Conservation (phyloP, 2,113 vertebrate species). For the Petromus typicus region DNA sequence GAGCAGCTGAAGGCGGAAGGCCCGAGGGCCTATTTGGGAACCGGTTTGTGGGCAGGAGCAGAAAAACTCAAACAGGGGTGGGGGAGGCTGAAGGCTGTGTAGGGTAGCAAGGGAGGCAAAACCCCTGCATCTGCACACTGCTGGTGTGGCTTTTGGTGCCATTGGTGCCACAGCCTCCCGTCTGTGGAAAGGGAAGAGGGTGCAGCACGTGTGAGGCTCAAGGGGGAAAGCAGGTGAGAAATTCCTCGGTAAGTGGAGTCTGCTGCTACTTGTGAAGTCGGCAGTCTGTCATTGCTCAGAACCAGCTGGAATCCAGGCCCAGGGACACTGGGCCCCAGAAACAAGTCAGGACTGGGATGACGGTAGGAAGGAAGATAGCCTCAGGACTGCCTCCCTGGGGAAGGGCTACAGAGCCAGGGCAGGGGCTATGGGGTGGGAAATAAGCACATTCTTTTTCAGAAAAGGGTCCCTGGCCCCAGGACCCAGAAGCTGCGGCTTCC, state of each 20-base stretch:
- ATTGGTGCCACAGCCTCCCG: neutral
- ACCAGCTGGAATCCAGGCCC: neutral
- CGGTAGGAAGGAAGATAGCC: neutral
- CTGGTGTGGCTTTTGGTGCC: neutral
- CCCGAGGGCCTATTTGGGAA: neutral
- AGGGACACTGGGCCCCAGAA: neutral
- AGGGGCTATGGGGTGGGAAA: neutral
- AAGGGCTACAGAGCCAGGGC: neutral
- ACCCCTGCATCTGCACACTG: neutral
- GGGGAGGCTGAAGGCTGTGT: neutral
- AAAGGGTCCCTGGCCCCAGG: neutral
- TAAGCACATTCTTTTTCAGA: neutral
- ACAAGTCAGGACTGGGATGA: neutral
- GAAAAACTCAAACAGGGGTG: neutral
- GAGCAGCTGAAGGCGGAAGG: neutral
- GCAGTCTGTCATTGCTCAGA: neutral
- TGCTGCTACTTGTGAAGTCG: rapidly evolving
- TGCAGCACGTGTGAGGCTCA: neutral
- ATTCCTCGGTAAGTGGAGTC: neutral
- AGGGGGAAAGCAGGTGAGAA: neutral
- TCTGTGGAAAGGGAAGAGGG: neutral
- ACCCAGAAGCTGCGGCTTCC: neutral
- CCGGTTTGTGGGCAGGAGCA: neutral
- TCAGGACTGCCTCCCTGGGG: neutral
- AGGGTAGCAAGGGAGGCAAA: neutral